Conservation (phyloP, 2,113 vertebrate species). For the Calidris pygmaea region DNA sequence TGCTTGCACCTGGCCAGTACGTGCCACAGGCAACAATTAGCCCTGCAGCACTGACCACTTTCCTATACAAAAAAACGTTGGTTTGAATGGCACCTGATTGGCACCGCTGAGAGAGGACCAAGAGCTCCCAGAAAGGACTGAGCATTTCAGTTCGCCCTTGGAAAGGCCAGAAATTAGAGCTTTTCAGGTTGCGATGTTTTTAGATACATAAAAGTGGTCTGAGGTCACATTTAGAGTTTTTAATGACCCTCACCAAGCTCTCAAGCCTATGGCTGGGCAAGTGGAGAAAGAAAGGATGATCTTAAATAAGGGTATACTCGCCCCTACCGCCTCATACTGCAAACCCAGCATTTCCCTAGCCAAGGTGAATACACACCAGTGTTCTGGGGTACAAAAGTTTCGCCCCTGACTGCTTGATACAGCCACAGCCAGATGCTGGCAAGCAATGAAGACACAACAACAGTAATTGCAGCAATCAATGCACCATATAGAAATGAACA, state of each 20-base stretch:
- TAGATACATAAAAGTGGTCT: background rate
- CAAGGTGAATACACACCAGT: background rate
- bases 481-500: background rate
- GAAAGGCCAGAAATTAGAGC: background rate
- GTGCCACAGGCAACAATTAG: background rate
- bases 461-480: background rate
- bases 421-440: background rate
- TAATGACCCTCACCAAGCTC: background rate
- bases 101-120: background rate
- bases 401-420: background rate
- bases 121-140: background rate
- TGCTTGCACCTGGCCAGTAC: background rate
- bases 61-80: background rate
- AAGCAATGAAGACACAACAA: background rate
- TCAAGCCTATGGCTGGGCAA: background rate
- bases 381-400: background rate
- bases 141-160: background rate
- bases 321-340: background rate
- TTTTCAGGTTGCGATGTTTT: background rate
- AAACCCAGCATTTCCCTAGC: background rate
- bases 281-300: background rate
- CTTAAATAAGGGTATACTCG: background rate
- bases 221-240: background rate
- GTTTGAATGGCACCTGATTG: conserved; percentile 32
- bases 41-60: background rate